A percentile compares a stretch with the other conserved stretches of the same genome.
Conservation (phyloP, 1,140 invertebrate genomes). For the Panagrolaimus sp. region DNA sequence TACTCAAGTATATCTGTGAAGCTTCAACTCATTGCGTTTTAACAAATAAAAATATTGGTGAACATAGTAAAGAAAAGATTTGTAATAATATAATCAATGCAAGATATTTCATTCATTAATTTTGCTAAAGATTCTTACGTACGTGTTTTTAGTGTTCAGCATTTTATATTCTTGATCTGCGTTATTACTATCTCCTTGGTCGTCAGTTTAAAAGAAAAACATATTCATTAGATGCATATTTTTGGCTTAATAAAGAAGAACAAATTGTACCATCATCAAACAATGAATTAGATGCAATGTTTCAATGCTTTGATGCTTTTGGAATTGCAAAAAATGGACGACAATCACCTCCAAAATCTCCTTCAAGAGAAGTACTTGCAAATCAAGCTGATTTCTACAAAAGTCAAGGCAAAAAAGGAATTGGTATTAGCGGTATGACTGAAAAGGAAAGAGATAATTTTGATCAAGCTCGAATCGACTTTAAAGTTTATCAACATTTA, state of each 20-base stretch:
- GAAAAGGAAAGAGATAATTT: background rate
- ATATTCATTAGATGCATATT: background rate
- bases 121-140: no score
- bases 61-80: no score
- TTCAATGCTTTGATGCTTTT: background rate
- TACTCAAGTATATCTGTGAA: no score
- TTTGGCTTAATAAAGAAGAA: background rate
- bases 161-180: background rate
- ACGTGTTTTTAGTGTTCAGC: no score
- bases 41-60: no score
- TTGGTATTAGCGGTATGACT: background rate
- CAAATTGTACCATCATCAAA: background rate
- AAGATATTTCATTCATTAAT: no score
- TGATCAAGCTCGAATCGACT: background rate
- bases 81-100: no score
- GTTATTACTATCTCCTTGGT: background rate
- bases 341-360: background rate
- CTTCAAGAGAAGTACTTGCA: background rate
- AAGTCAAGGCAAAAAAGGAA: background rate
- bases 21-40: no score
- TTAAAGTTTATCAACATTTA: background rate
- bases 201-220: background rate
- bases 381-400: background rate
- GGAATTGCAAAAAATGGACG: background rate
- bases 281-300: background rate